Conservation (phyloP, 2,888 invertebrate genomes). For the Napeogenes sylphis region DNA sequence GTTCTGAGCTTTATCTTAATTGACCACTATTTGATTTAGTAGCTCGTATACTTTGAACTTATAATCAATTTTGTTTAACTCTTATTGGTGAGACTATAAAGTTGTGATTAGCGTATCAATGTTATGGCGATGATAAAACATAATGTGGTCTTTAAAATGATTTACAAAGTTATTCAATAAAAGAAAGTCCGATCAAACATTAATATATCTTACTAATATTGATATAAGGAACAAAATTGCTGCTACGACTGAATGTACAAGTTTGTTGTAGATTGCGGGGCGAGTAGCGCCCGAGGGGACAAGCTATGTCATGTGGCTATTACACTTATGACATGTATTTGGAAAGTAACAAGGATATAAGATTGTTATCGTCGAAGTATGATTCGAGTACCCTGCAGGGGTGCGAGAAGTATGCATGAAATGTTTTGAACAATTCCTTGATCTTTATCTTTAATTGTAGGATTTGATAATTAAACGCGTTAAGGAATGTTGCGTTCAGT, state of each 20-base stretch:
- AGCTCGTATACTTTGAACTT: slow-evolving; percentile 43
- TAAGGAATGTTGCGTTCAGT: slow-evolving; percentile 27
- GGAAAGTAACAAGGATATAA: slow-evolving; percentile 72
- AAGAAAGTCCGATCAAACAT: slow-evolving; percentile 25
- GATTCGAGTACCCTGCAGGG: slow-evolving; percentile 39
- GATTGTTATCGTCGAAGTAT: slow-evolving; percentile 53
- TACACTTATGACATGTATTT: slow-evolving; percentile 63
- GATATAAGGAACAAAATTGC: slow-evolving; percentile 23
- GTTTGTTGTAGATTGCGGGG: slow-evolving; percentile 43
- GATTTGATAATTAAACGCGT: slow-evolving; percentile 36
- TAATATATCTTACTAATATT: slow-evolving; percentile 34
- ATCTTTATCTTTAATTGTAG: slow-evolving; percentile 39
- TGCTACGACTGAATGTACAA: slow-evolving; percentile 29
- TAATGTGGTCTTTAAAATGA: slow-evolving; percentile 23
- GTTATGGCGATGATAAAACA: slow-evolving; percentile 32
- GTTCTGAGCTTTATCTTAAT: slow-evolving; percentile 73
- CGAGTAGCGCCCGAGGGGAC: slow-evolving; percentile 65
- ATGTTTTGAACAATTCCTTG: slow-evolving; percentile 37
- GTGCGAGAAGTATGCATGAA: slow-evolving; percentile 33
- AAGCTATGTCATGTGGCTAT: slow-evolving; percentile 65
- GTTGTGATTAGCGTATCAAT: slow-evolving; percentile 37
- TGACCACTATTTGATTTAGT: slow-evolving; percentile 75
- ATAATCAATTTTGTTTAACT: slow-evolving; percentile 13
- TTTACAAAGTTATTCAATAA: slow-evolving; percentile 32
- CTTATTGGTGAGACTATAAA: slow-evolving; percentile 31